Evolutionary conservation across 2,113 vertebrate genomes (phyloP).

Genomic region (Zapus hudsonius): DNA sequence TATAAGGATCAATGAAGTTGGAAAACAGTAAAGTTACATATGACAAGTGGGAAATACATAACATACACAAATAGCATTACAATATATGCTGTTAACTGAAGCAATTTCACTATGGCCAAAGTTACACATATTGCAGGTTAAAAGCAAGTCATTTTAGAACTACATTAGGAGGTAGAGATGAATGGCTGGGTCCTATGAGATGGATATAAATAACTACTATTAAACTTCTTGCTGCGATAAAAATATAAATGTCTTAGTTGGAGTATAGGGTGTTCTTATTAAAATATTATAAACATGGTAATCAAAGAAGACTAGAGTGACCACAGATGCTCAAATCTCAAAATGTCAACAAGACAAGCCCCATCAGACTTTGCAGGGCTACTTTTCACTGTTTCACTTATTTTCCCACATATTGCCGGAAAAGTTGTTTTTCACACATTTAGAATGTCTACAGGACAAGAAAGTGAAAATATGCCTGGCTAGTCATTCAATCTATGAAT

Average conservation of each 20-base stretch:
- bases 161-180: neutral
- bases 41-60: conserved; percentile 5
- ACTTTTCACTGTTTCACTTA: conserved; percentile 43
- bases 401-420: conserved; percentile 53
- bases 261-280: conserved; percentile 16
- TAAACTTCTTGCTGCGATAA: neutral
- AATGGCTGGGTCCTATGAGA: neutral
- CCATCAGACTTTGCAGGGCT: neutral
- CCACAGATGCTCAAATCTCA: neutral
- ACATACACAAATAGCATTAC: neutral
- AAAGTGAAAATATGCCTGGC: conserved; percentile 52
- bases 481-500: conserved; percentile 54
- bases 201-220: neutral
- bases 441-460: conserved; percentile 23
- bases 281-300: conserved; percentile 43
- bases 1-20: neutral
- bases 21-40: neutral
- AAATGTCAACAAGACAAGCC: neutral
- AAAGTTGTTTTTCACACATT: conserved; percentile 29
- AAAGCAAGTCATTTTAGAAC: conserved; percentile 37
- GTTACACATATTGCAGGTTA: neutral
- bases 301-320: neutral
- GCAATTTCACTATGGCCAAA: neutral
- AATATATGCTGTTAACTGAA: neutral
- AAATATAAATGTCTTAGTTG: neutral